Conservation (phyloP, 2,797 vertebrate species). For the Gephyroberyx darwinii region DNA sequence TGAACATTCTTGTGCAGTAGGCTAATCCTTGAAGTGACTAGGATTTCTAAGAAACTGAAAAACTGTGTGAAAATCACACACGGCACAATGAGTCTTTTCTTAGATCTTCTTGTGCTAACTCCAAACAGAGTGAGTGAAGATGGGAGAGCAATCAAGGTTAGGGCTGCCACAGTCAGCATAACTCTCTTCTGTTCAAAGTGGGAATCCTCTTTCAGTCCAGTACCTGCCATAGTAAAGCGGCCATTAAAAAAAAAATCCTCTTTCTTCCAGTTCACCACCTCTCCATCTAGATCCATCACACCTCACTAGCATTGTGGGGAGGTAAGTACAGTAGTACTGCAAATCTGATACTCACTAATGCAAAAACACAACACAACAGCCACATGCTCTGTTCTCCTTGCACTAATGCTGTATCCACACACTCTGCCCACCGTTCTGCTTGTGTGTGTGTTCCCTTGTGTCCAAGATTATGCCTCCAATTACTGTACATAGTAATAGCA, state of each 20-base stretch:
- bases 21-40: slow-evolving; percentile 39
- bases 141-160: neutral
- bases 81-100: slow-evolving; percentile 7
- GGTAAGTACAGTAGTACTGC: slow-evolving; percentile 14
- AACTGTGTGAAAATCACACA: slow-evolving; percentile 9
- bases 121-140: neutral
- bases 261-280: slow-evolving; percentile 22
- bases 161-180: neutral
- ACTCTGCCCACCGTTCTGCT: neutral
- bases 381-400: slow-evolving; percentile 11
- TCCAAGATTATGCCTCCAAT: too few species aligned
- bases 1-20: slow-evolving; percentile 66
- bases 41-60: slow-evolving; percentile 34
- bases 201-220: neutral
- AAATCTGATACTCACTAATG: slow-evolving; percentile 29
- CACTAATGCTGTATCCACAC: neutral
- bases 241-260: neutral
- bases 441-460: neutral
- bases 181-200: neutral
- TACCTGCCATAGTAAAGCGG: slow-evolving; percentile 1
- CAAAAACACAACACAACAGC: slow-evolving; percentile 30
- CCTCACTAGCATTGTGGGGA: neutral
- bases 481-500: too few species aligned
- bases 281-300: slow-evolving; percentile 7
- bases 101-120: neutral